Evolutionary conservation across 1,140 invertebrate species (phyloP).

Genomic region (Heliconius eleuchia): DNA sequence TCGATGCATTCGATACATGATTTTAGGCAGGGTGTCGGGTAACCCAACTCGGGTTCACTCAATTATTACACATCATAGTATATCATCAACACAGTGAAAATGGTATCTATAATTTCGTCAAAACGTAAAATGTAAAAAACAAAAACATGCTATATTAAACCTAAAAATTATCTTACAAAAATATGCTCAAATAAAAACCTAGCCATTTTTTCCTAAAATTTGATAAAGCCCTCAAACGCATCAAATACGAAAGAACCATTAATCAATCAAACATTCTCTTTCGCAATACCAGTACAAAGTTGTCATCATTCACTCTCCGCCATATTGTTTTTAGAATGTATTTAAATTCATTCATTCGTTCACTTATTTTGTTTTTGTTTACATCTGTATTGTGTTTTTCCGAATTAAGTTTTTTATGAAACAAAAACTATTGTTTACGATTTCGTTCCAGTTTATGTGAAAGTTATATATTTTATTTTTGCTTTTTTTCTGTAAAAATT

Average conservation of each 20-base stretch:
- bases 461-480: not conserved
- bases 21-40: no score
- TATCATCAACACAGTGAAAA: no score
- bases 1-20: no score
- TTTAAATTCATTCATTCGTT: slow-evolving; percentile 4
- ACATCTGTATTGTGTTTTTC: slow-evolving; percentile 9
- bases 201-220: not conserved
- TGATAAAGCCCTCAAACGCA: not conserved
- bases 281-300: slow-evolving; percentile 5
- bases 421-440: not conserved
- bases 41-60: no score
- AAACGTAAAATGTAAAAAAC: no score
- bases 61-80: no score
- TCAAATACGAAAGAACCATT: slow-evolving; percentile 5
- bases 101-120: no score
- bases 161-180: not conserved
- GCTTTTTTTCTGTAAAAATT: not conserved
- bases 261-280: slow-evolving; percentile 9
- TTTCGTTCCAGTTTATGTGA: not conserved
- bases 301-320: not conserved
- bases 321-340: not conserved
- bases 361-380: slow-evolving; percentile 3
- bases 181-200: not conserved
- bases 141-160: no score
- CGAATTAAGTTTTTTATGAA: not conserved